Conservation (phyloP, 2,113 vertebrate genomes). For the Brachypteracias leptosomus region DNA sequence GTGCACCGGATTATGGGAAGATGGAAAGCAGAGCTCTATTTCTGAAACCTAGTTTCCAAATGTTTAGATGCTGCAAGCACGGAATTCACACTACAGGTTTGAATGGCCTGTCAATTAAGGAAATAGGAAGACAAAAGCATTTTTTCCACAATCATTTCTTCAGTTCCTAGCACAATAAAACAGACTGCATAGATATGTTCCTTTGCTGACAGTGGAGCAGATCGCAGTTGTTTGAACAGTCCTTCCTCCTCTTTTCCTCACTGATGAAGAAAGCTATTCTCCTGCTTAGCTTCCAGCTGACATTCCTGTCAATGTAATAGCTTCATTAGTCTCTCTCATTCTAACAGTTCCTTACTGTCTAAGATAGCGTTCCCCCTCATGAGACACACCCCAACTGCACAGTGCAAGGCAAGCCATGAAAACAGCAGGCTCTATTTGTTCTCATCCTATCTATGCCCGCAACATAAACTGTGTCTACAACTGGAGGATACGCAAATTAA, state of each 20-base stretch:
- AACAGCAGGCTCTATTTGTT: constrained; percentile 1
- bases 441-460: background rate
- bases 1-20: background rate
- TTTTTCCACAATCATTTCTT: background rate
- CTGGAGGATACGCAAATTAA: background rate
- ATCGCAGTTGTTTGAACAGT: background rate
- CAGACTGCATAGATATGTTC: background rate
- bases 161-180: background rate
- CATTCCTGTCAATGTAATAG: constrained; percentile 4
- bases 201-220: background rate
- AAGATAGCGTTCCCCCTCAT: background rate
- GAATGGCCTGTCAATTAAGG: background rate
- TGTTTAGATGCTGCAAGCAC: background rate
- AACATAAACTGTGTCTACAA: background rate
- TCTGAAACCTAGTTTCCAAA: background rate
- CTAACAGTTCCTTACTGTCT: constrained; percentile 11
- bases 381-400: background rate
- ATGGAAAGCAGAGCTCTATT: background rate
- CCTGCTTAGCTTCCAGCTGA: constrained; percentile 29
- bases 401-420: background rate
- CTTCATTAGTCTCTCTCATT: constrained; percentile 49
- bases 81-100: rapidly evolving
- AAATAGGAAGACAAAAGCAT: background rate
- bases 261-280: constrained; percentile 28
- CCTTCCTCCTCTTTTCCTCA: background rate